Base-by-base conservation (phyloP, 2,888 invertebrate genomes). In the Lutraria lutraria region DNA sequence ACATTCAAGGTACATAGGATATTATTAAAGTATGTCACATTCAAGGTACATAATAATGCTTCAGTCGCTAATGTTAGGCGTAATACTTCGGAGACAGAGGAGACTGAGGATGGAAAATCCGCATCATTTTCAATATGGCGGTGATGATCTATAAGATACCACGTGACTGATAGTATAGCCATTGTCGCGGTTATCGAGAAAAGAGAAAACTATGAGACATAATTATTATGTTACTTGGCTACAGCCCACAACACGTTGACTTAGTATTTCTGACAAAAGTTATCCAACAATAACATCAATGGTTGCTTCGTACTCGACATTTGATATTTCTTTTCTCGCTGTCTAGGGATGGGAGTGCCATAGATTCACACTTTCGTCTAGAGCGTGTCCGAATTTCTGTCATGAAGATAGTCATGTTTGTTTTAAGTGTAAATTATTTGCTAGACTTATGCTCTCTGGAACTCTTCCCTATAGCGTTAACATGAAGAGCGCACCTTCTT, bases 311-410 rank as follows among this genome's bases (percentile, higher is more conserved):
- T 60, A 80, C 79, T 8, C 85, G 89, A 87, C 84, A 89, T 79
- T 85, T 81, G 89, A 89, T 89, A 85, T 53, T 63, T 76, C 52
- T 82, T 80, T 83, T 89, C 89, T 81, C 89, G 81, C 89, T 76
- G 81, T 86, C 81, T 84, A 86, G 54, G 79, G 56, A 56, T 31
- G n/a, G 43, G 25, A 31, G 31, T 87, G 83, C 83, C 79, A 79
- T 79, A 21, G 84, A 16, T 76, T 84, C 72, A 84, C 85, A 80
- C 85, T 0, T 72, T 10, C 12, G 8, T 52, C 15, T 15, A 60
- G 60, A 19, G 43, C 2, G 34, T 76, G 85, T 85, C 80, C 72
- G 54, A 60, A 53, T n/a, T 53, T 52, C 79, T 60, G 80, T 53
- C 85, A 60, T n/a, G 60, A 85, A 85, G 85, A 85, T 80, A 43